Conservation (phyloP, 2,797 vertebrate species). For the Macropus fuliginosus region DNA sequence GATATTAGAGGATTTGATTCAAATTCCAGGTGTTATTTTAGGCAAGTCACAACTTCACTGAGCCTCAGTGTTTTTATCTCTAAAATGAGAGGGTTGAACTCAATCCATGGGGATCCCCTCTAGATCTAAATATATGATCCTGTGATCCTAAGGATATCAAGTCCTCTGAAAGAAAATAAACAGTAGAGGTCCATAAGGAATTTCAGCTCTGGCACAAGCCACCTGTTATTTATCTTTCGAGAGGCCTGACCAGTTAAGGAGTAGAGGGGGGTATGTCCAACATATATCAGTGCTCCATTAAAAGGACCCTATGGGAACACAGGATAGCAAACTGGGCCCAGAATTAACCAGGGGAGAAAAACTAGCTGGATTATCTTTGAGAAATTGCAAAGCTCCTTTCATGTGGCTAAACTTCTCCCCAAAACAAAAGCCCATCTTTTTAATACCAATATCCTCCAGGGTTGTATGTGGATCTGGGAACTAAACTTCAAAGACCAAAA, state of each 20-base stretch:
- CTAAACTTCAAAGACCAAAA: not conserved
- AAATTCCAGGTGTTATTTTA: conserved; percentile 4
- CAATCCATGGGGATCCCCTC: not conserved
- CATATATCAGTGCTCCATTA: not conserved
- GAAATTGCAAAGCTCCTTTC: not conserved
- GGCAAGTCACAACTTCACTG: not conserved
- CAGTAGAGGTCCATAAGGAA: not conserved
- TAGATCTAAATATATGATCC: not conserved
- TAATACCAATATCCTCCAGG: not conserved
- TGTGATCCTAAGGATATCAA: not conserved
- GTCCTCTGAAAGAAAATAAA: not conserved
- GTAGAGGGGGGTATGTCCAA: not conserved
- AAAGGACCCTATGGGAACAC: not conserved
- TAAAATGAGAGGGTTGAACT: not conserved
- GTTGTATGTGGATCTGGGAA: not conserved
- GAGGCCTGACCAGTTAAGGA: not conserved
- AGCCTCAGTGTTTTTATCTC: not conserved
- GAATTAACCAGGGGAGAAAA: not conserved
- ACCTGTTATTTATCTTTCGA: not conserved
- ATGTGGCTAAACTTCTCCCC: not conserved
- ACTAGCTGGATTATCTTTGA: not conserved
- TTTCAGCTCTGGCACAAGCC: not conserved
- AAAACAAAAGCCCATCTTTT: not conserved
- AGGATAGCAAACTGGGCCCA: not conserved
- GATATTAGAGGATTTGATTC: not conserved